These are phyloP conservation scores for Eurytoma californica DNA, from an alignment of 2,888 invertebrate species.

Conservation along the genomic window DNA sequence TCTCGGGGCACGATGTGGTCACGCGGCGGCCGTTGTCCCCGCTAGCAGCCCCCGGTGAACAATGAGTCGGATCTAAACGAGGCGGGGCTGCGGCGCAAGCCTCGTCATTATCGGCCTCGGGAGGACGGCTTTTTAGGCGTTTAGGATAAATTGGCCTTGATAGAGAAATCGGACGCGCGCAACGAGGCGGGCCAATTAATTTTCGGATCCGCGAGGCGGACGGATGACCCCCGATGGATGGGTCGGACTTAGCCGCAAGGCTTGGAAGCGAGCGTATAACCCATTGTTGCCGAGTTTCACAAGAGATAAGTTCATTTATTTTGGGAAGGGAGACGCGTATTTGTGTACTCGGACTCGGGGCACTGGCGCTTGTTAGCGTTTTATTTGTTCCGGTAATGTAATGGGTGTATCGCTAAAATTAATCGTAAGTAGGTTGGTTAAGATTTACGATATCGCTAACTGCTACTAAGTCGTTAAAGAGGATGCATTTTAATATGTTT, in stretches of 20 bases:
- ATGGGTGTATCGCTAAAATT: too few relatives aligned
- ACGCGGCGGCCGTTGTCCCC: neutral
- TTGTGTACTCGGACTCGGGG: too few relatives aligned
- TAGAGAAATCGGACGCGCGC: constrained; percentile 21
- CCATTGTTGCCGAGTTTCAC: too few relatives aligned
- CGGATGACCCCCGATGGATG: neutral
- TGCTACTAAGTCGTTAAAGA: too few relatives aligned
- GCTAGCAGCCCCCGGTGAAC: constrained; percentile 16
- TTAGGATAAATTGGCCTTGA: constrained; percentile 49
- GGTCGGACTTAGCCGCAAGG: neutral
- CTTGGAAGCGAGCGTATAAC: neutral
- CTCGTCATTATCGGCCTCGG: constrained; percentile 38
- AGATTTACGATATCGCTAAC: too few relatives aligned
- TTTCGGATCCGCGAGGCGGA: neutral
- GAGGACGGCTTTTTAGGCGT: constrained; percentile 3
- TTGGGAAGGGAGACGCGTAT: too few relatives aligned
- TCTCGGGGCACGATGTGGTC: neutral
- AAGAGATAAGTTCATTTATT: too few relatives aligned
- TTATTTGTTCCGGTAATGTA: too few relatives aligned
- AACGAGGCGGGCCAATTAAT: constrained; percentile 23
- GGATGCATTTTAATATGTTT: too few relatives aligned
- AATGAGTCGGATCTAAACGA: constrained; percentile 50
- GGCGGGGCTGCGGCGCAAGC: constrained; percentile 5
- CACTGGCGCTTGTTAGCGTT: too few relatives aligned
- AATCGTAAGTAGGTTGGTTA: too few relatives aligned